phyloP scores from a whole-genome alignment of 2,797 vertebrate genomes.

The Semaprochilodus insignis region DNA sequence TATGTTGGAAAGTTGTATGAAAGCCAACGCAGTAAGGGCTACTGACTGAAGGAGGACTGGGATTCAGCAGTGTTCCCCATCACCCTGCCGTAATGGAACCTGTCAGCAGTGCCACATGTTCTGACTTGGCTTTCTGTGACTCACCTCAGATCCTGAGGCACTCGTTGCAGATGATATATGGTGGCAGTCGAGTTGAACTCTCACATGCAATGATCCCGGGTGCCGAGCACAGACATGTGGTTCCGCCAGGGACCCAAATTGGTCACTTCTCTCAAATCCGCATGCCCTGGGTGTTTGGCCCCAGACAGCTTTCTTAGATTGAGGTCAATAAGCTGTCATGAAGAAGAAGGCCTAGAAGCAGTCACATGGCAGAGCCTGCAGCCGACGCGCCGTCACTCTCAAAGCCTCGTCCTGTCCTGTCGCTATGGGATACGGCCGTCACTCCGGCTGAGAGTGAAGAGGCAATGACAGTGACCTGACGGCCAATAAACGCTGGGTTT shows the following conservation, averaged over 20 bases:
- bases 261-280: slow-evolving; percentile 47
- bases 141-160: slow-evolving; percentile 39
- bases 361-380: background rate
- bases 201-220: slow-evolving; percentile 7
- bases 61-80: background rate
- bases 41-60: background rate
- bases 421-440: slow-evolving; percentile 37
- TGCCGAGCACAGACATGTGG: slow-evolving; percentile 8
- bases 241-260: slow-evolving; percentile 30
- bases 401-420: slow-evolving; percentile 27
- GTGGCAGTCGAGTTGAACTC: slow-evolving; percentile 26
- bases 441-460: slow-evolving; percentile 43
- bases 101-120: slow-evolving; percentile 34
- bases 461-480: slow-evolving; percentile 45
- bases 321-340: slow-evolving; percentile 54
- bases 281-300: slow-evolving; percentile 41
- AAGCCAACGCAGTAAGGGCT: background rate
- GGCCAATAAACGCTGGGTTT: slow-evolving; percentile 42
- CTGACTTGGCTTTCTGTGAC: slow-evolving; percentile 24
- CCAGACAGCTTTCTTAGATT: slow-evolving; percentile 51
- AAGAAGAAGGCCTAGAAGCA: slow-evolving; percentile 32
- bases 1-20: background rate
- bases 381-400: slow-evolving; percentile 35
- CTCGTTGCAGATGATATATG: slow-evolving; percentile 30
- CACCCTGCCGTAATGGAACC: slow-evolving; percentile 42